Base-by-base conservation (phyloP, 2,888 invertebrate species). In the Ophraella communa region DNA sequence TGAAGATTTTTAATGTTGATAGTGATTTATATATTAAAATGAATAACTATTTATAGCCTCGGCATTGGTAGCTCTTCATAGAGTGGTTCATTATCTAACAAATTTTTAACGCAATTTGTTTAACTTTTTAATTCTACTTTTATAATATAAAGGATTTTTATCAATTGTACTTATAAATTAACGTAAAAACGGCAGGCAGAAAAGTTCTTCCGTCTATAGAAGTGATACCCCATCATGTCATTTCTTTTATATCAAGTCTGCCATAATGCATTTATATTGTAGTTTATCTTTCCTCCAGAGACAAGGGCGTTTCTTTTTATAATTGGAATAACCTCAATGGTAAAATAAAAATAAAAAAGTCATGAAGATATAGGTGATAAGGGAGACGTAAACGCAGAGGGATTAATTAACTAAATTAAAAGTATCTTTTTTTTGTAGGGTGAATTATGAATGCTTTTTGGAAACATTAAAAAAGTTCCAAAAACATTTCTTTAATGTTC, bases 241-340 rank as follows among this genome's bases (percentile, higher is more conserved):
- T 39, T 17, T 69, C 70, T 75, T 74, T 73, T 68, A 74, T 73
- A 66, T 64, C 39, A 65, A 63, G 66, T 59, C 71, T 30, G 65
- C 72, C 71, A 77, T 76, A 77, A 77, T 76, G 78, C 78, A 78
- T 77, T 77, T 77, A 77, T 75, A 76, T 71, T 68, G 73, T 69
- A 65, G 47, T 69, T 70, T 67, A 69, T 67, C 47, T 42, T 14
- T 49, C 56, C 70, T 53, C 70, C 49, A 14, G 62, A 62, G 71
- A 67, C 64, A 67, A 54, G 76, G 76, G 74, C 68, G 71, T 72
- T 65, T 54, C 71, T 76, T 79, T 81, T 79, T 81, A 79, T 81
- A 82, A 82, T 82, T 82, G 81, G 78, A 75, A 78, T 78, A 80
- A 80, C 80, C 82, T 81, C 81, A 74, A 79, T 78, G 81, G 81